Conservation (phyloP, 2,888 invertebrate species). For the Teleiodes luculella region DNA sequence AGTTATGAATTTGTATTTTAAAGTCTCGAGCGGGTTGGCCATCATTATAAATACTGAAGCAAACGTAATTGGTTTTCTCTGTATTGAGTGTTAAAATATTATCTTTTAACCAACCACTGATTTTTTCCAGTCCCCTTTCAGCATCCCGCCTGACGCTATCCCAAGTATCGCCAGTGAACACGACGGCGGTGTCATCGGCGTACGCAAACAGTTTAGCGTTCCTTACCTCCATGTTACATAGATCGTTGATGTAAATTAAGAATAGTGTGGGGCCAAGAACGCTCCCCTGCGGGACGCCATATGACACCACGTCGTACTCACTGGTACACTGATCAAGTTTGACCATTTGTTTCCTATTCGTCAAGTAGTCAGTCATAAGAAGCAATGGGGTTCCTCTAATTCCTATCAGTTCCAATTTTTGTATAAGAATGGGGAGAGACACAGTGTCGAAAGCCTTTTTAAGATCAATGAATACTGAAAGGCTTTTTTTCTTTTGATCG, state of each 20-base stretch:
- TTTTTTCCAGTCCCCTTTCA: background rate
- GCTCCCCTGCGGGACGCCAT: background rate
- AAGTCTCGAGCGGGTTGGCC: background rate
- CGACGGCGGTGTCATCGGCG: background rate
- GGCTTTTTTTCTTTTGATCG: background rate
- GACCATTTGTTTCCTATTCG: background rate
- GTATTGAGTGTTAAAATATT: no score
- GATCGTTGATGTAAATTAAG: no score
- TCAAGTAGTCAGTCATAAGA: background rate
- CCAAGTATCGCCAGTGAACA: no score
- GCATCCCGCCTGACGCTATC: background rate
- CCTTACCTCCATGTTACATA: background rate
- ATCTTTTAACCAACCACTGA: background rate
- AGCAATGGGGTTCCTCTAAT: background rate
- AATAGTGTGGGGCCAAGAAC: background rate
- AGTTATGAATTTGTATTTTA: background rate
- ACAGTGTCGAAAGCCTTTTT: background rate
- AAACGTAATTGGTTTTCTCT: background rate
- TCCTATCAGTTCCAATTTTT: background rate
- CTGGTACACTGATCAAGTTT: background rate
- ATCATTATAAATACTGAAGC: background rate
- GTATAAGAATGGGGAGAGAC: background rate
- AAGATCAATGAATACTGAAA: background rate
- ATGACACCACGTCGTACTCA: background rate
- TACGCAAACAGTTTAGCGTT: background rate